These are phyloP conservation scores for Mycteria americana DNA, from an alignment of 2,797 vertebrate species.

Conservation along the genomic window DNA sequence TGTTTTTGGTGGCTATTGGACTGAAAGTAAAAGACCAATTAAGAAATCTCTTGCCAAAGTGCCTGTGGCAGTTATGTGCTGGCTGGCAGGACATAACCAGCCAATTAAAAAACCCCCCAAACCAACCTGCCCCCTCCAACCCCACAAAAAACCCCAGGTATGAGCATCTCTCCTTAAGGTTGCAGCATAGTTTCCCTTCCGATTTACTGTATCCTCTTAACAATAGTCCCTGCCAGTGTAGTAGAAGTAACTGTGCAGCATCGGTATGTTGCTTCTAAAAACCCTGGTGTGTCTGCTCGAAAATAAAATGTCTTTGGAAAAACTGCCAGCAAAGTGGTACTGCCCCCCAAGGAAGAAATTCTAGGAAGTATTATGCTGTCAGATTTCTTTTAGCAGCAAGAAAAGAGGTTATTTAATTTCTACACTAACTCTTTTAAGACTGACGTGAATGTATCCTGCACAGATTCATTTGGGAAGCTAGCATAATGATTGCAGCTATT, in stretches of 20 bases:
- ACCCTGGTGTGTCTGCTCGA: neutral
- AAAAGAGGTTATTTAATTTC: neutral
- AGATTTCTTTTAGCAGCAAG: neutral
- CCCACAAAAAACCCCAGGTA: too few relatives aligned
- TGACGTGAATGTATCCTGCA: neutral
- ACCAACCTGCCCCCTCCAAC: too few relatives aligned
- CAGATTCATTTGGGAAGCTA: neutral
- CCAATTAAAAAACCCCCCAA: neutral
- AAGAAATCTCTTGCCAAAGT: neutral
- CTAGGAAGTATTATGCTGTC: neutral
- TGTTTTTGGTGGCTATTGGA: neutral
- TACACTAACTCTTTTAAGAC: neutral
- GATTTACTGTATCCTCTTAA: neutral
- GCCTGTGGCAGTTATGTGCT: neutral
- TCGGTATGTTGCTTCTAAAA: neutral
- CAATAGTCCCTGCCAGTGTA: neutral
- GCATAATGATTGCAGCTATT: neutral
- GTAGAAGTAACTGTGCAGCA: neutral
- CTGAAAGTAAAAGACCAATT: neutral
- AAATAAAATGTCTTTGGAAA: neutral
- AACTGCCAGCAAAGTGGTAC: neutral
- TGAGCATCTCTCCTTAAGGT: neutral
- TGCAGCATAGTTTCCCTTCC: neutral
- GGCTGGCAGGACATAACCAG: neutral
- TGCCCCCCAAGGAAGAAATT: neutral